Evolutionary conservation across 2,797 vertebrate species (phyloP).

Genomic region (Amblyraja radiata): DNA sequence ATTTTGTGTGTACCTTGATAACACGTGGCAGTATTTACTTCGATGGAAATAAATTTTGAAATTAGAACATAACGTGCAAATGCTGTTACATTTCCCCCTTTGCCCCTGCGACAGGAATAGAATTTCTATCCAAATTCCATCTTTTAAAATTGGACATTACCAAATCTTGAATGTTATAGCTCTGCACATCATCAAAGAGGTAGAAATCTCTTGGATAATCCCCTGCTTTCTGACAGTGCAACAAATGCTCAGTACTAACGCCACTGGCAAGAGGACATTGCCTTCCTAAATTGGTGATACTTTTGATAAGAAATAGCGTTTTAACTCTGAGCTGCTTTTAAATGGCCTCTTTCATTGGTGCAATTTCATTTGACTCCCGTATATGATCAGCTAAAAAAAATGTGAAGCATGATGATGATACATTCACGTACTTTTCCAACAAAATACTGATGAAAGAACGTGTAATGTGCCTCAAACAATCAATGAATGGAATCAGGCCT

Average conservation of each 20-base stretch:
- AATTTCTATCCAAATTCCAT: too few relatives aligned
- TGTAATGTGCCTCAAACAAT: neutral
- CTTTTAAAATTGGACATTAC: neutral
- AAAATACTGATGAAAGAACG: neutral
- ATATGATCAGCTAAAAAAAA: neutral
- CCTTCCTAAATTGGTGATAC: neutral
- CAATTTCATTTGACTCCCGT: slow-evolving; percentile 8
- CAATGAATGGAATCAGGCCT: slow-evolving; percentile 24
- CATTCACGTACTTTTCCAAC: neutral
- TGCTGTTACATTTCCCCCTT: too few relatives aligned
- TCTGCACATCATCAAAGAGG: neutral
- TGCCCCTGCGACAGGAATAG: too few relatives aligned
- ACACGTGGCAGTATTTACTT: too few relatives aligned
- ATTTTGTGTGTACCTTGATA: too few relatives aligned
- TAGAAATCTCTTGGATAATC: neutral
- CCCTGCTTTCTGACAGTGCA: neutral
- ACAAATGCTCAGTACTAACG: neutral
- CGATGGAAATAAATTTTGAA: too few relatives aligned
- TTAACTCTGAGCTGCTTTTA: neutral
- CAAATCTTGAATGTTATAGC: neutral
- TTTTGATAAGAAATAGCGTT: neutral
- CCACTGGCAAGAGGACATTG: too few relatives aligned
- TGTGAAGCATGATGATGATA: neutral
- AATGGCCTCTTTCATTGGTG: neutral
- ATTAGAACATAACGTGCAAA: too few relatives aligned